phyloP scores from a whole-genome alignment of 1,140 invertebrate genomes.

The Pogonognathellus flavescens region DNA sequence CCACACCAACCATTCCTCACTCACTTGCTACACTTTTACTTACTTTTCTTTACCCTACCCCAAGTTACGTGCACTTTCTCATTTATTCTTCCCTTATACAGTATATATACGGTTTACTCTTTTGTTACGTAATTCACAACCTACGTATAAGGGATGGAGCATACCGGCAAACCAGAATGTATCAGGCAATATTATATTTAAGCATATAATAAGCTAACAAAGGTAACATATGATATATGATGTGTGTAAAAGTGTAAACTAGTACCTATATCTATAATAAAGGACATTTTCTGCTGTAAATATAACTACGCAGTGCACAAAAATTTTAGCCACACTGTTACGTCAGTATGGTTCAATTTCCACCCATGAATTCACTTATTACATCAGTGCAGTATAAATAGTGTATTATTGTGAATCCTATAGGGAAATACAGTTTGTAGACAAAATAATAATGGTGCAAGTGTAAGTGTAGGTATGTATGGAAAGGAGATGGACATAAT shows the following conservation, averaged over 20 bases:
- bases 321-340: no score
- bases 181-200: neutral
- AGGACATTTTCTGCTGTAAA: no score
- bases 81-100: neutral
- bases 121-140: neutral
- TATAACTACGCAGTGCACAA: no score
- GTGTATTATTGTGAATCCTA: no score
- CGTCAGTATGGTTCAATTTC: no score
- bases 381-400: no score
- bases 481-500: neutral
- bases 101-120: neutral
- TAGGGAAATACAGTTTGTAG: no score
- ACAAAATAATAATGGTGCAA: no score
- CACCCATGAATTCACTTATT: no score
- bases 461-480: no score
- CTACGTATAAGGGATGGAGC: neutral
- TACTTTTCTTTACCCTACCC: constrained; percentile 12
- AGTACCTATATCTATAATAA: no score
- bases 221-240: neutral
- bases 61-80: constrained; percentile 33
- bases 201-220: neutral
- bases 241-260: no score
- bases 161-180: neutral
- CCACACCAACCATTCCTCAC: neutral
- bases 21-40: constrained; percentile 15